A percentile compares a stretch with the other conserved stretches of the same genome.
Conservation (phyloP, 2,797 vertebrate species). For the Lithobates sylvaticus region DNA sequence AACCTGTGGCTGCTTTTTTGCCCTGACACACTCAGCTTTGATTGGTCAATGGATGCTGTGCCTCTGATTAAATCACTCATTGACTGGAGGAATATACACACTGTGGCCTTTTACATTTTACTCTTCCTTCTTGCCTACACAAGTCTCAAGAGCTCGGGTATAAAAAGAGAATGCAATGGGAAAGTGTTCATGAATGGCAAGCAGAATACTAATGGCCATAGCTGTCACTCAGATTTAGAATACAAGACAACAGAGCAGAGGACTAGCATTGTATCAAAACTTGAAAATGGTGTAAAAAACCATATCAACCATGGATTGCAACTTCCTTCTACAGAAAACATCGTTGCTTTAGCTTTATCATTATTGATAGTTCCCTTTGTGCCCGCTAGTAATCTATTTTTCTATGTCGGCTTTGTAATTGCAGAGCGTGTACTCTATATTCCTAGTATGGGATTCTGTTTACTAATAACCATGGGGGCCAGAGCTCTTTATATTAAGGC, state of each 20-base stretch:
- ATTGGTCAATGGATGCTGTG: constrained; percentile 98
- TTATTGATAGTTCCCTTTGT: constrained; percentile 93
- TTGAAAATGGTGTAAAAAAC: constrained; percentile 89
- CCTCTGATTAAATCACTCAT: constrained; percentile 87
- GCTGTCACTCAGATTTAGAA: constrained; percentile 83
- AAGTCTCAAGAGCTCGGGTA: constrained; percentile 77
- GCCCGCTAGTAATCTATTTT: constrained; percentile 97
- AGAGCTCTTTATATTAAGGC: constrained; percentile 88
- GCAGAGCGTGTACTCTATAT: constrained; percentile 98
- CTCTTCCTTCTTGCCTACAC: constrained; percentile 85
- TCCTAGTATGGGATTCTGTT: constrained; percentile 98
- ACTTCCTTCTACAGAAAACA: constrained; percentile 90
- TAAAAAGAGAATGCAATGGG: constrained; percentile 82
- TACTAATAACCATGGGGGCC: constrained; percentile 91
- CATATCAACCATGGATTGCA: constrained; percentile 77
- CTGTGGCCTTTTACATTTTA: constrained; percentile 85
- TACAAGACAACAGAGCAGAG: constrained; percentile 78
- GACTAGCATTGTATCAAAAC: constrained; percentile 74
- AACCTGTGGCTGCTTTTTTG: constrained; percentile 96
- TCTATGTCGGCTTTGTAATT: constrained; percentile 98
- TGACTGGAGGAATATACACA: constrained; percentile 92
- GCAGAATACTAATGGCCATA: constrained; percentile 90
- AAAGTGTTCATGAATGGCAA: constrained; percentile 89
- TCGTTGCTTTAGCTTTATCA: constrained; percentile 91
- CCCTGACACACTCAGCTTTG: constrained; percentile 95